Percentiles rank a stretch among this genome's conserved stretches.
These are phyloP conservation scores for Mus spretus DNA, from an alignment of 2,797 vertebrate genomes.

Conservation along the genomic window DNA sequence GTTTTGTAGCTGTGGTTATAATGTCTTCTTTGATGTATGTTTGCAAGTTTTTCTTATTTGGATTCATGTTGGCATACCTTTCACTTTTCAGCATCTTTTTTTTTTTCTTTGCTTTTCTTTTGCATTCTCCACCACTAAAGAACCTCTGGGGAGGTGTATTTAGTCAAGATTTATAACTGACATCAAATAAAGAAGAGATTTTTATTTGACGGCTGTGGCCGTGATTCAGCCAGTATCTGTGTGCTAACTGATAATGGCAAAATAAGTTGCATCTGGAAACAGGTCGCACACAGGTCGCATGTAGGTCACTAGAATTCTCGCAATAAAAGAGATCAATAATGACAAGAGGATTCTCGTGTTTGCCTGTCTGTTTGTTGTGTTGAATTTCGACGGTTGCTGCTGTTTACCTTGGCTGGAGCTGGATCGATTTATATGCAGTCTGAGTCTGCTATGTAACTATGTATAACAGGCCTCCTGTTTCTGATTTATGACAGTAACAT, in stretches of 20 bases:
- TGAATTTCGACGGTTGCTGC: conserved; percentile 35
- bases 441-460: background rate
- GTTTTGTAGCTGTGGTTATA: background rate
- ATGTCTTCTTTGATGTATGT: conserved; percentile 24
- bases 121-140: conserved; percentile 19
- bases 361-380: background rate
- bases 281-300: conserved; percentile 42
- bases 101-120: conserved; percentile 66
- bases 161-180: conserved; percentile 70
- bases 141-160: conserved; percentile 30
- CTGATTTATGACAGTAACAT: conserved; percentile 43
- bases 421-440: conserved; percentile 31
- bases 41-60: conserved; percentile 52
- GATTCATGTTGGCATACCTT: background rate
- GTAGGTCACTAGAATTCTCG: background rate
- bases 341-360: conserved; percentile 45
- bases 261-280: conserved; percentile 52
- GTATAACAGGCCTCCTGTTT: background rate
- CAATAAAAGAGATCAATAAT: conserved; percentile 19
- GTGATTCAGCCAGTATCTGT: conserved; percentile 48
- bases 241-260: conserved; percentile 45
- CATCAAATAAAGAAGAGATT: conserved; percentile 56
- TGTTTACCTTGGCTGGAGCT: conserved; percentile 55
- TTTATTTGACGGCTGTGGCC: conserved; percentile 57
- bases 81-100: background rate